Evolutionary conservation across 2,797 vertebrate species (phyloP), one percentile per base, ranked within the genome.

Genomic region (Antrozous pallidus): DNA sequence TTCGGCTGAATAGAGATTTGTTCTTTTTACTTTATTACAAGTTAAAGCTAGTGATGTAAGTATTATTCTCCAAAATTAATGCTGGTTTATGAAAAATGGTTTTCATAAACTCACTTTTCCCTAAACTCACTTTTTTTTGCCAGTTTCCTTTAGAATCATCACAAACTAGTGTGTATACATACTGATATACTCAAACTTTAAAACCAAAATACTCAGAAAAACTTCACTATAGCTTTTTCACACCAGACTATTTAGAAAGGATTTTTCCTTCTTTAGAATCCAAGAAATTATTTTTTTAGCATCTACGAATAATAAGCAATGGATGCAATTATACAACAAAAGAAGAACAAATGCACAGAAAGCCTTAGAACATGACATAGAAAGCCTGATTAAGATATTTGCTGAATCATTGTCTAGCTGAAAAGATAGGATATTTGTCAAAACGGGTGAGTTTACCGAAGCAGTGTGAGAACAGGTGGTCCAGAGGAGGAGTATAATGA

Each of bases 391-490:
- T 36, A 78, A 58, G 33, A 40, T 85, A 80, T 86, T 93, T 94
- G 65, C 65, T 36, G 61, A 88, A 61, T 81, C 42, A 80, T 31
- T 92, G 14, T 26, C n/a, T 92, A 51, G 6, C 38, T 67, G 33
- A 71, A 86, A 90, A 87, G 28, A 80, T 4, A 89, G 38, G 69
- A 47, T 49, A 70, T 81, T 95, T 90, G 51, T 88, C 74, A 61
- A 86, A 75, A 94, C 56, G 78, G 70, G 92, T 94, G 71, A 95
- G 75, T 92, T 96, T 94, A 75, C 26, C 18, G 38, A 90, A 93
- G 69, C 81, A 73, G 12, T 58, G 13, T 88, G 80, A 90, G 33
- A 56, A 58, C 42, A 95, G 47, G 75, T 87, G 47, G 77, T 49
- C 18, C 51, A 86, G 78, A 45, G 8, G 38, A 86, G 16, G 58